Evolutionary conservation across 2,113 vertebrate species (phyloP).

Genomic region (Mustela nigripes): DNA sequence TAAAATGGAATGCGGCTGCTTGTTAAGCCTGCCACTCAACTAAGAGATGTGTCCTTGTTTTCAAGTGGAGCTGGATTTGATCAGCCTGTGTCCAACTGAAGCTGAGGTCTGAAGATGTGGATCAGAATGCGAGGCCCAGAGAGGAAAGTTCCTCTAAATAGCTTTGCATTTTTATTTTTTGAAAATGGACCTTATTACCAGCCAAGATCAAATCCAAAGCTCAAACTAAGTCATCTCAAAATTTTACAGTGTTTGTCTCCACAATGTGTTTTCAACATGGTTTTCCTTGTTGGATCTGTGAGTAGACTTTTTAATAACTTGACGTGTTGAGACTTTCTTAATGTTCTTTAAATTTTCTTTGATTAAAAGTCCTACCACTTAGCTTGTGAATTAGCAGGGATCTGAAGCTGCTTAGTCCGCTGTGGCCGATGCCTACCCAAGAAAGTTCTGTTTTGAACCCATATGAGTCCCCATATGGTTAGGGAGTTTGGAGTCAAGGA

Average conservation of each 20-base stretch:
- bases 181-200: slow-evolving; percentile 27
- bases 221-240: slow-evolving; percentile 1
- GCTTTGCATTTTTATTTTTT: slow-evolving; percentile 71
- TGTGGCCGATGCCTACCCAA: neutral
- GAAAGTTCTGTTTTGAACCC: slow-evolving; percentile 22
- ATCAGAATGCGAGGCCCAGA: slow-evolving; percentile 72
- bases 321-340: slow-evolving; percentile 24
- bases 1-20: slow-evolving; percentile 79
- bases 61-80: slow-evolving; percentile 75
- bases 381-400: neutral
- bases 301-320: slow-evolving; percentile 61
- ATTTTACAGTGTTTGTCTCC: slow-evolving; percentile 6
- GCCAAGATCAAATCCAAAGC: neutral
- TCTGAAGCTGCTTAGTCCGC: neutral
- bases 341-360: slow-evolving; percentile 14
- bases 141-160: slow-evolving; percentile 74
- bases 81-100: slow-evolving; percentile 68
- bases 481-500: neutral
- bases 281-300: slow-evolving; percentile 57
- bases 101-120: slow-evolving; percentile 78
- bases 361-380: neutral
- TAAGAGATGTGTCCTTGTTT: slow-evolving; percentile 75
- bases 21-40: slow-evolving; percentile 85
- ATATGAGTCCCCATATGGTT: no score
- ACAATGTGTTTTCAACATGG: neutral